Evolutionary conservation across 2,888 invertebrate species (phyloP).

Genomic region (Drosophila nigritarsus): DNA sequence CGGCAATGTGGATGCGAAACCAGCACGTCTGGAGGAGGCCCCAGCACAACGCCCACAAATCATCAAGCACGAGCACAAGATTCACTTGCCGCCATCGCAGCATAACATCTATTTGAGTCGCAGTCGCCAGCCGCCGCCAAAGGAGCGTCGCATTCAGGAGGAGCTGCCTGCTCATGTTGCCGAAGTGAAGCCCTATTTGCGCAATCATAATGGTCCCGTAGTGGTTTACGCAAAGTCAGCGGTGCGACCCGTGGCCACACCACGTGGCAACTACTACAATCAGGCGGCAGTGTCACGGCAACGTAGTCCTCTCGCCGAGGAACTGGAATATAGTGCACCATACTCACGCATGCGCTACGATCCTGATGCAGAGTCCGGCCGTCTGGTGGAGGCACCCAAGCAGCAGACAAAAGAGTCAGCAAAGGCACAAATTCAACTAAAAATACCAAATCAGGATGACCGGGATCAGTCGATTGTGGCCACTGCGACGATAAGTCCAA

Average conservation of each 20-base stretch:
- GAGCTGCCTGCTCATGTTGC: slow-evolving; percentile 72
- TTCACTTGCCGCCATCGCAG: slow-evolving; percentile 78
- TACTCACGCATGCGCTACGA: slow-evolving; percentile 79
- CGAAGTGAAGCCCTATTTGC: slow-evolving; percentile 74
- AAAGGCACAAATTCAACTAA: slow-evolving; percentile 76
- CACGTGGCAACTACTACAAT: slow-evolving; percentile 45
- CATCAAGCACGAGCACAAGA: slow-evolving; percentile 80
- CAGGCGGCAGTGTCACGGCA: slow-evolving; percentile 45
- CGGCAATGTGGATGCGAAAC: slow-evolving; percentile 68
- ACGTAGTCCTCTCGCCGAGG: slow-evolving; percentile 64
- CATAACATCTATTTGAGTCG: slow-evolving; percentile 80
- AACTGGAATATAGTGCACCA: slow-evolving; percentile 79
- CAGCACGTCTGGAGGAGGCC: slow-evolving; percentile 74
- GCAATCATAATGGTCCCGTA: slow-evolving; percentile 59
- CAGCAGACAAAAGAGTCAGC: slow-evolving; percentile 28
- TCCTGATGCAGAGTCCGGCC: slow-evolving; percentile 56
- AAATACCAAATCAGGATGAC: slow-evolving; percentile 69
- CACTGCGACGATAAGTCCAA: slow-evolving; percentile 72
- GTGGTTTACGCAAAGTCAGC: slow-evolving; percentile 72
- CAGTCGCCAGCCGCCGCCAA: slow-evolving; percentile 50
- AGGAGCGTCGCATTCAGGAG: slow-evolving; percentile 47
- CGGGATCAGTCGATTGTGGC: slow-evolving; percentile 65
- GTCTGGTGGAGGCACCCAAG: slow-evolving; percentile 48
- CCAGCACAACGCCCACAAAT: slow-evolving; percentile 47
- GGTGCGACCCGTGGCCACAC: slow-evolving; percentile 30